phyloP scores from a whole-genome alignment of 2,113 vertebrate species.

The Myxocyprinus asiaticus region DNA sequence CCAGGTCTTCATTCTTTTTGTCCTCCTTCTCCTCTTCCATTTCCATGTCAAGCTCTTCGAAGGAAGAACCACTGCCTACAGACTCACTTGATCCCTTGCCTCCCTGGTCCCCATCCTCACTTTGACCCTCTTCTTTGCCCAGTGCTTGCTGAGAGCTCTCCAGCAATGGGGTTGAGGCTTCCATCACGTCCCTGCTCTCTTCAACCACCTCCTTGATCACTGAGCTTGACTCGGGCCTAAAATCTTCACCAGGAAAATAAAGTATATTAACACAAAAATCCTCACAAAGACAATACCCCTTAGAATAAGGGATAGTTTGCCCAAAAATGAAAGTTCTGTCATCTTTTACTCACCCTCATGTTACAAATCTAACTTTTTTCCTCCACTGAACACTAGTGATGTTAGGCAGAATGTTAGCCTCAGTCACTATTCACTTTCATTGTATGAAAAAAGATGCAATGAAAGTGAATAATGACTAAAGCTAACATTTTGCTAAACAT shows the following conservation, averaged over 20 bases:
- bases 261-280: not conserved
- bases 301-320: too few species aligned
- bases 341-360: too few species aligned
- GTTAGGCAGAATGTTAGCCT: too few species aligned
- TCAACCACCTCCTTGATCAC: constrained; percentile 80
- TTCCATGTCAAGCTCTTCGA: constrained; percentile 94
- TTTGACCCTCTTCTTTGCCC: constrained; percentile 66
- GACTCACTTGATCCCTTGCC: constrained; percentile 86
- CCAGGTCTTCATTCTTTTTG: constrained; percentile 45
- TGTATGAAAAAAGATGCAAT: too few species aligned
- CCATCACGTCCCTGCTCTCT: constrained; percentile 84
- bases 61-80: constrained; percentile 89
- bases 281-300: not conserved
- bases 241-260: constrained; percentile 69
- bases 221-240: constrained; percentile 78
- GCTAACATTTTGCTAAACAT: too few species aligned
- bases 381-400: too few species aligned
- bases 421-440: too few species aligned
- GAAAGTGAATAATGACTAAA: too few species aligned
- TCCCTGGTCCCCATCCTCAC: constrained; percentile 63
- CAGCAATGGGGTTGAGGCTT: constrained; percentile 76
- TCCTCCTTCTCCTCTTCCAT: constrained; percentile 47
- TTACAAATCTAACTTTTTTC: too few species aligned
- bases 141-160: constrained; percentile 69
- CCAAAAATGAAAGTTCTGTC: too few species aligned